phyloP scores from a whole-genome alignment of 1,140 invertebrate species.

The Leptopilina boulardi region DNA sequence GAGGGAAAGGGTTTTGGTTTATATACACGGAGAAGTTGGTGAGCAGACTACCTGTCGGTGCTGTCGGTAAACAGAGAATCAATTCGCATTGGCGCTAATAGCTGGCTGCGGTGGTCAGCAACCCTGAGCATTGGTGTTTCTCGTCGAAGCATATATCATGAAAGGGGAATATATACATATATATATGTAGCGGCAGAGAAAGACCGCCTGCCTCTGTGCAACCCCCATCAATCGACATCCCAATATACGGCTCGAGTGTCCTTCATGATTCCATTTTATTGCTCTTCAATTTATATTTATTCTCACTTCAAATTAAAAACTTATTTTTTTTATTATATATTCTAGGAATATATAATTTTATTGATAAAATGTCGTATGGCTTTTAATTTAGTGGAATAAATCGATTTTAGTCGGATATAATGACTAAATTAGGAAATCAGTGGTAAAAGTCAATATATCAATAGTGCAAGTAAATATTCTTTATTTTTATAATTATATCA shows the following conservation, averaged over 20 bases:
- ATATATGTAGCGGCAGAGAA: constrained; percentile 53
- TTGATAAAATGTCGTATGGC: no score
- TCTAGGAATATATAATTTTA: no score
- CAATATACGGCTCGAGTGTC: constrained; percentile 53
- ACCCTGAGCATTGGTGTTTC: constrained; percentile 44
- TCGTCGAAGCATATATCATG: constrained; percentile 45
- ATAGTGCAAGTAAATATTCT: no score
- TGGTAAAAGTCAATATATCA: no score
- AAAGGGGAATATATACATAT: constrained; percentile 45
- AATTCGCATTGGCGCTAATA: constrained; percentile 65
- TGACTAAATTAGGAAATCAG: no score
- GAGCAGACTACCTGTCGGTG: constrained; percentile 30
- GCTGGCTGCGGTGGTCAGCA: constrained; percentile 57
- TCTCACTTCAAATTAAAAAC: constrained; percentile 37
- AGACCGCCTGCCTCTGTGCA: constrained; percentile 52
- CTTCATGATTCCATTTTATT: constrained; percentile 60
- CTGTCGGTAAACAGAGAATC: constrained; percentile 64
- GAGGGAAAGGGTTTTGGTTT: not conserved
- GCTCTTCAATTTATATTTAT: constrained; percentile 55
- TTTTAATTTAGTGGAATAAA: no score
- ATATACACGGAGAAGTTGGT: constrained; percentile 24
- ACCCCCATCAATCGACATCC: constrained; percentile 56
- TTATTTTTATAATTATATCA: no score
- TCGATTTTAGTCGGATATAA: no score
- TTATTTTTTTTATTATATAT: no score